These are phyloP conservation scores for Pempheris klunzingeri DNA, from an alignment of 2,797 vertebrate species.

Conservation along the genomic window DNA sequence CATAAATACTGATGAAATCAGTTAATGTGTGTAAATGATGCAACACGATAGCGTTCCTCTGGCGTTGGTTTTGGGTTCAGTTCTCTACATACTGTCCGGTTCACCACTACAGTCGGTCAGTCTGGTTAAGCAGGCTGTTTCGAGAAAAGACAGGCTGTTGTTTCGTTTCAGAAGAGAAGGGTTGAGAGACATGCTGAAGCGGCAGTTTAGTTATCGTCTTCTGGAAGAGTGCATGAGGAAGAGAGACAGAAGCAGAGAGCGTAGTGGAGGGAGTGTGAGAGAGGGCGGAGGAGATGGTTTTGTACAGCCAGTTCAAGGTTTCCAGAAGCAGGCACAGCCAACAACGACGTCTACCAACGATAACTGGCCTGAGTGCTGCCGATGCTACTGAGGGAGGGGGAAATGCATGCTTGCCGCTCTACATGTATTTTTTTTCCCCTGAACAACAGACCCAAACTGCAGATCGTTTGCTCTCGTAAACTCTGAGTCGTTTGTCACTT, in stretches of 20 bases:
- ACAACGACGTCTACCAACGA: conserved; percentile 72
- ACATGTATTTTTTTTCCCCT: background rate
- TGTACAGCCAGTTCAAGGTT: conserved; percentile 84
- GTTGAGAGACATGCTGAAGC: conserved; percentile 85
- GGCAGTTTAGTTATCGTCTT: conserved; percentile 77
- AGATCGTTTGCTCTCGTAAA: conserved; percentile 18
- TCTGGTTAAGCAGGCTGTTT: conserved; percentile 79
- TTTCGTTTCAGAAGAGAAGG: conserved; percentile 72
- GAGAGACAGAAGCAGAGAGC: conserved; percentile 64
- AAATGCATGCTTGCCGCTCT: conserved; percentile 77
- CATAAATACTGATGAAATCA: conserved; percentile 9
- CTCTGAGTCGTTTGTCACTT: conserved; percentile 5
- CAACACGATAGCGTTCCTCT: background rate
- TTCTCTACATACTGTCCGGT: conserved; percentile 85
- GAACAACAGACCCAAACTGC: conserved; percentile 12
- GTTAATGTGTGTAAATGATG: background rate
- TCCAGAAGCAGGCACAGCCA: conserved; percentile 88
- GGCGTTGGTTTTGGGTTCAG: conserved; percentile 75
- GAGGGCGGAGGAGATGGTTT: conserved; percentile 73
- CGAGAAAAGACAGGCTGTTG: conserved; percentile 69
- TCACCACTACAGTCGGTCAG: conserved; percentile 59
- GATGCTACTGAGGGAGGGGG: conserved; percentile 50
- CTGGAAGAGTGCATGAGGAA: conserved; percentile 79
- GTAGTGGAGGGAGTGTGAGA: conserved; percentile 75
- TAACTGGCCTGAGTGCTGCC: conserved; percentile 72